These are phyloP conservation scores for Corydoras maculifer DNA, from an alignment of 2,113 vertebrate genomes.

Conservation along the genomic window DNA sequence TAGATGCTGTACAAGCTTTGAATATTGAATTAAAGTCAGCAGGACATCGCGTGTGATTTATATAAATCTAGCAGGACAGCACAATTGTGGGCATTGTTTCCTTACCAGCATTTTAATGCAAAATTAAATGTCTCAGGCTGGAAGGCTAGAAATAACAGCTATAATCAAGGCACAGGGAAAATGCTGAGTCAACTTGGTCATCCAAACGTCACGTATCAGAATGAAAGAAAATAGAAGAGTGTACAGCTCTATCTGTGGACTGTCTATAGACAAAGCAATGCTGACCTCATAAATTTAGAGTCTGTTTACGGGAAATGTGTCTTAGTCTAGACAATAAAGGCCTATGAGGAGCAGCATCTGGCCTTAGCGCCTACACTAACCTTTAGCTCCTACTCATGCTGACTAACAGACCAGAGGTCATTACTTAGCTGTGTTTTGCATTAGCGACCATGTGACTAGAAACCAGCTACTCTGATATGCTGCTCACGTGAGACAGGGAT, in stretches of 20 bases:
- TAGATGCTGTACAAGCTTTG: background rate
- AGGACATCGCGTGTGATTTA: background rate
- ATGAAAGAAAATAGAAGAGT: conserved; percentile 47
- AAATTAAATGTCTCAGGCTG: conserved; percentile 24
- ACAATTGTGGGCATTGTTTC: conserved; percentile 6
- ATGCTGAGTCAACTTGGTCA: conserved; percentile 66
- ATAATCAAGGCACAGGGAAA: conserved; percentile 60
- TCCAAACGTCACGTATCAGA: conserved; percentile 51
- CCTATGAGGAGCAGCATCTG: conserved; percentile 52
- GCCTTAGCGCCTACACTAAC: conserved; percentile 44
- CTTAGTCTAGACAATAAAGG: conserved; percentile 60
- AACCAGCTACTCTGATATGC: conserved; percentile 3
- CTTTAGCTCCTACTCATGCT: conserved; percentile 36
- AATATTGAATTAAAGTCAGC: background rate
- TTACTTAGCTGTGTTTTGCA: conserved; percentile 13
- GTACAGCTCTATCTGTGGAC: conserved; percentile 47
- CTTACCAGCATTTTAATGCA: conserved; percentile 29
- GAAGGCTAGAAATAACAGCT: conserved; percentile 33
- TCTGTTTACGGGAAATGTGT: conserved; percentile 66
- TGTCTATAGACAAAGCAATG: conserved; percentile 48
- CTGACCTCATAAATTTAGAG: conserved; percentile 56
- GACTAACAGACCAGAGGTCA: conserved; percentile 37
- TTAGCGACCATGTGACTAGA: conserved; percentile 25
- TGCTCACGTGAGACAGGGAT: conserved; percentile 5
- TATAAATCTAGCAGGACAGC: conserved; percentile 1